These are phyloP conservation scores for Notoglanidium macrostoma DNA, from an alignment of 2,797 vertebrate genomes.

Conservation along the genomic window DNA sequence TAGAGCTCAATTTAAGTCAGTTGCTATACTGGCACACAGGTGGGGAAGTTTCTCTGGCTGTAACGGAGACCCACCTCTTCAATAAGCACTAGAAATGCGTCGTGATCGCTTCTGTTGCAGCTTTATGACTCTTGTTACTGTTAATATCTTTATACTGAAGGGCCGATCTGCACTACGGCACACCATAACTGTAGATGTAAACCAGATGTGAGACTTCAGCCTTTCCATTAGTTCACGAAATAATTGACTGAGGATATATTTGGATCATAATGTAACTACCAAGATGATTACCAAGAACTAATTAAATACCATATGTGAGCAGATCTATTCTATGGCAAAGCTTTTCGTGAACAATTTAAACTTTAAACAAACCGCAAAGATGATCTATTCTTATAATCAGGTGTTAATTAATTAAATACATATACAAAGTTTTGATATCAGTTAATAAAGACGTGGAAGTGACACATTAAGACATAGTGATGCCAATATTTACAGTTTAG, in stretches of 20 bases:
- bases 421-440: neutral
- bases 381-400: neutral
- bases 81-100: neutral
- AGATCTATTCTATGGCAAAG: neutral
- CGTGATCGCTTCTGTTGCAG: neutral
- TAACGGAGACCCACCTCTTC: neutral
- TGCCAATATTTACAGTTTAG: neutral
- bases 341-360: neutral
- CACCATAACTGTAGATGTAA: neutral
- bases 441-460: neutral
- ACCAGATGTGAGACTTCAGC: constrained; percentile 6
- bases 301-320: neutral
- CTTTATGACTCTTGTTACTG: neutral
- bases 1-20: neutral
- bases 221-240: neutral
- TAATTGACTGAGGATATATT: neutral
- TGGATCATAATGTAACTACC: neutral
- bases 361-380: neutral
- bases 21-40: neutral
- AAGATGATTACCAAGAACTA: neutral
- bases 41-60: neutral
- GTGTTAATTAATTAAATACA: neutral
- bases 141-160: neutral
- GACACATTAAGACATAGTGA: neutral
- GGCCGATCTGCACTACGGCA: neutral